phyloP scores from a whole-genome alignment of 2,113 vertebrate genomes.

The Cynoglossus semilaevis region DNA sequence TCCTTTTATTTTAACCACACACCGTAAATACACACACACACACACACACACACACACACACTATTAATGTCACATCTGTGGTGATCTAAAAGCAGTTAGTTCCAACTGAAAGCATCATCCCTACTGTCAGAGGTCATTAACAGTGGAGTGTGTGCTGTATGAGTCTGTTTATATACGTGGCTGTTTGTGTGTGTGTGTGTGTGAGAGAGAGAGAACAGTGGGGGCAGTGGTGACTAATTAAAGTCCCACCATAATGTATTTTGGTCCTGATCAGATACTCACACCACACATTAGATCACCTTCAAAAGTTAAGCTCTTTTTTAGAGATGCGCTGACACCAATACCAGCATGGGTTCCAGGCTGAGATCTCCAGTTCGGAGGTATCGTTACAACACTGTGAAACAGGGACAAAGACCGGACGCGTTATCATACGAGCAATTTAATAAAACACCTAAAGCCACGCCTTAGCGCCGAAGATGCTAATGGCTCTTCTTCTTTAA shows the following conservation, averaged over 20 bases:
- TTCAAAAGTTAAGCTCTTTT: no score
- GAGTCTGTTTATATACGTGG: constrained; percentile 15
- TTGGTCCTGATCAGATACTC: constrained; percentile 12
- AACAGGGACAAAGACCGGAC: no score
- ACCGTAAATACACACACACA: constrained; percentile 32
- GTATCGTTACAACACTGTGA: no score
- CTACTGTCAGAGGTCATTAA: constrained; percentile 53
- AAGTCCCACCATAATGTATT: constrained; percentile 26
- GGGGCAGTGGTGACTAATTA: constrained; percentile 48
- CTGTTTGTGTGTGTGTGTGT: constrained; percentile 4
- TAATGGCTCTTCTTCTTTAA: no score
- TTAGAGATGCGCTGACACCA: no score
- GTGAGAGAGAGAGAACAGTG: constrained; percentile 25
- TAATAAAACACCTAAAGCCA: no score
- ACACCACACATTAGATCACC: background rate
- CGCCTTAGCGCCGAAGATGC: no score
- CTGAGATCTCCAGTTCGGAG: no score
- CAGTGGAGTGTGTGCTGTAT: background rate
- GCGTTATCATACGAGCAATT: no score
- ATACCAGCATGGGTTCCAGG: no score
- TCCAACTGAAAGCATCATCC: constrained; percentile 22
- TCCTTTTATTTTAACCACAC: constrained; percentile 40
- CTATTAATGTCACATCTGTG: constrained; percentile 49
- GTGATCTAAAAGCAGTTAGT: constrained; percentile 50
- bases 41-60: constrained; percentile 12